Evolutionary conservation across 1,140 invertebrate genomes (phyloP).

Genomic region (Cephus cinctus): DNA sequence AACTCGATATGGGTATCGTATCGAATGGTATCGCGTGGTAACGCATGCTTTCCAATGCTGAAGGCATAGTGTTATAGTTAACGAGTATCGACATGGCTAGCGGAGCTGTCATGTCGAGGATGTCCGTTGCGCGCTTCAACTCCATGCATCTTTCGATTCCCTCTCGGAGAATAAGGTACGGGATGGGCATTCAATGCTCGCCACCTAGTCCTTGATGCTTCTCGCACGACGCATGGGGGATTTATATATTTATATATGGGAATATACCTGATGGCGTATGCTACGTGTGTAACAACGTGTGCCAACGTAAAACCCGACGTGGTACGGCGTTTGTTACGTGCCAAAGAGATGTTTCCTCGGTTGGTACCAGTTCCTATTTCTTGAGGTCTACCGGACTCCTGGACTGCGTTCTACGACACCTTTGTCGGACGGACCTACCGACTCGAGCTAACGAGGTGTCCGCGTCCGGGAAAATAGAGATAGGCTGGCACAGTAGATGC

Average conservation of each 20-base stretch:
- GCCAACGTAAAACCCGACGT: no score
- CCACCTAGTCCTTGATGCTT: background rate
- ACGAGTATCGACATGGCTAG: conserved; percentile 44
- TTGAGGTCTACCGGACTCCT: no score
- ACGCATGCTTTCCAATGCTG: conserved; percentile 4
- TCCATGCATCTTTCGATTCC: conserved; percentile 10
- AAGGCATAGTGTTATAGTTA: conserved; percentile 35
- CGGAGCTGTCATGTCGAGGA: conserved; percentile 29
- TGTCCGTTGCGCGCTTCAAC: conserved; percentile 18
- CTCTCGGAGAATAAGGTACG: background rate
- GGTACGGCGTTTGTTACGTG: no score
- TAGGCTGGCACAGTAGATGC: no score
- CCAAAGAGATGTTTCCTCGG: no score
- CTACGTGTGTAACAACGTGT: no score
- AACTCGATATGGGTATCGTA: background rate
- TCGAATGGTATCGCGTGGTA: background rate
- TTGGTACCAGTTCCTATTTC: no score
- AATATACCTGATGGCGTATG: no score
- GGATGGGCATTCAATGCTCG: background rate
- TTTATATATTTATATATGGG: no score
- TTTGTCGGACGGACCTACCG: conserved; percentile 27
- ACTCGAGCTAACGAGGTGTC: conserved; percentile 33
- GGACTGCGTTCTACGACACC: conserved; percentile 26
- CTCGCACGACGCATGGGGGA: no score
- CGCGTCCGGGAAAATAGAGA: conserved; percentile 15